These are phyloP conservation scores for Calliphora vomitoria DNA, from an alignment of 2,888 invertebrate genomes.

Conservation along the genomic window DNA sequence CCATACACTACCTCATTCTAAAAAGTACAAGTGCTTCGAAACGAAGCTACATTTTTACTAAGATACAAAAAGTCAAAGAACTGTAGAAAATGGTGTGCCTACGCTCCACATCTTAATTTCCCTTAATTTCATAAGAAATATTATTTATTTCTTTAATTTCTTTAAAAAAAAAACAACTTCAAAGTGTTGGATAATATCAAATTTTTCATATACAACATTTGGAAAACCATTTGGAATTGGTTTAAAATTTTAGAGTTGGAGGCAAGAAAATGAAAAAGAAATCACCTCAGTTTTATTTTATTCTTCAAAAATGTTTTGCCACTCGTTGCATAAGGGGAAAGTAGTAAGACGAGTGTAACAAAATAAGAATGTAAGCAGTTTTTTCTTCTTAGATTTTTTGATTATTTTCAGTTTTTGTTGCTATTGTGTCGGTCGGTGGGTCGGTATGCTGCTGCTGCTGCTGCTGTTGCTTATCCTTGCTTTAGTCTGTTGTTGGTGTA, in stretches of 20 bases:
- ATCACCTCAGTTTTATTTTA: slow-evolving; percentile 19
- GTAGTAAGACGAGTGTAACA: slow-evolving; percentile 1
- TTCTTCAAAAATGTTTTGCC: background rate
- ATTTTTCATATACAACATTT: slow-evolving; percentile 40
- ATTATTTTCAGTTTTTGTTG: slow-evolving; percentile 27
- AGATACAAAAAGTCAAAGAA: too few relatives aligned
- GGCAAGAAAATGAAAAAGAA: background rate
- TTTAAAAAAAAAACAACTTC: background rate
- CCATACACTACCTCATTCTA: too few relatives aligned
- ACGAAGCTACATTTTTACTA: too few relatives aligned
- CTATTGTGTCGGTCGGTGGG: background rate
- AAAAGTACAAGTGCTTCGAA: too few relatives aligned
- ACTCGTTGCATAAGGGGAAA: background rate
- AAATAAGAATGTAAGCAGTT: slow-evolving; percentile 49
- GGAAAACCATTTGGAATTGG: slow-evolving; percentile 43
- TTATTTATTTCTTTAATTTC: background rate
- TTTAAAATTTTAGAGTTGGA: slow-evolving; percentile 38
- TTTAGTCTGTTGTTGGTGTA: slow-evolving; percentile 15
- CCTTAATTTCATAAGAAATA: too few relatives aligned
- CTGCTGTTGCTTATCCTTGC: slow-evolving; percentile 31
- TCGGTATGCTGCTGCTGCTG: background rate
- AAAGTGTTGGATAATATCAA: slow-evolving; percentile 13
- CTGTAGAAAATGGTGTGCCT: too few relatives aligned
- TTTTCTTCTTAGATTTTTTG: slow-evolving; percentile 4
- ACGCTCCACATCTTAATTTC: too few relatives aligned